Base-by-base conservation (phyloP, 2,888 invertebrate species). In the Morpho achilles region DNA sequence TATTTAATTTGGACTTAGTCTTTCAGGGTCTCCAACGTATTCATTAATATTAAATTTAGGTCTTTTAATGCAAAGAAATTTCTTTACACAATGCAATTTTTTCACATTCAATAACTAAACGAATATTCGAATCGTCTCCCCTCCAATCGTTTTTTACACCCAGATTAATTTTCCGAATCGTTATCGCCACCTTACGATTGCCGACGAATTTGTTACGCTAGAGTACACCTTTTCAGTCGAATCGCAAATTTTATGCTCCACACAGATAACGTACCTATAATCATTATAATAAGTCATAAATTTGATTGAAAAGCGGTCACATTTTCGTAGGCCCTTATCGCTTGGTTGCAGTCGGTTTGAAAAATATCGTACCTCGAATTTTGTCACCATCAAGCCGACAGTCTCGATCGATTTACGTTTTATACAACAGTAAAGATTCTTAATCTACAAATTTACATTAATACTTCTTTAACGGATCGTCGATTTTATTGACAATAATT, bases 211-310 rank as follows among this genome's bases (percentile, higher is more conserved):
- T 87, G 86, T 88, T 82, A 88, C 89, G 82, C 77, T 74, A 85
- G 84, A 88, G 76, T 85, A 84, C 89, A 88, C 87, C 90, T 90
- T 88, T 90, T 88, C 86, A 86, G 73, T 82, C 73, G 81, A 87
- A 88, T 88, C 84, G 84, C 83, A 84, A 88, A 88, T 87, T 86
- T 86, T 82, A 84, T 84, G 87, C 84, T 82, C 64, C 73, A 74
- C 80, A 69, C 77, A 73, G 87, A 88, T 89, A 88, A 88, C 87
- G 82, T 80, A 78, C 85, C 87, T 87, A 87, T 85, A 87, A 88
- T 89, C 84, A 88, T 89, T 88, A 88, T 89, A 82, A 86, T 87
- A 87, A 87, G 77, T 89, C 87, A 87, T 90, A 89, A 89, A 89
- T 88, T 88, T 86, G 85, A 90, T 89, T 88, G 89, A 89, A 89